phyloP scores from a whole-genome alignment of 2,797 vertebrate species.

The Oreonectes daqikongensis region DNA sequence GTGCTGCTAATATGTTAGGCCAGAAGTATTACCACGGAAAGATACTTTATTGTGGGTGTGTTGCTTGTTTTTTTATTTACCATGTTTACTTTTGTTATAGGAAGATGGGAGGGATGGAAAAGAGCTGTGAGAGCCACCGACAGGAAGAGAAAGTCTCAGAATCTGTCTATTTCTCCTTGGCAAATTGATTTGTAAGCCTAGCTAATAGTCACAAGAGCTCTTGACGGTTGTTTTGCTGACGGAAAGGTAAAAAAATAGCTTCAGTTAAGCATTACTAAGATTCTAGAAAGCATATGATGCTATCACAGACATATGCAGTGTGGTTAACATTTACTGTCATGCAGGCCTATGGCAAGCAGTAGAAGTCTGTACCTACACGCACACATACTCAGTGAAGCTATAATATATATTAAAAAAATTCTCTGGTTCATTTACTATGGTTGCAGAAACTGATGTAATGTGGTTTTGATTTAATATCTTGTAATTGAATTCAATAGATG shows the following conservation, averaged over 20 bases:
- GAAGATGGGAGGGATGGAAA: conserved; percentile 25
- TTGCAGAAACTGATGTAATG: conserved; percentile 79
- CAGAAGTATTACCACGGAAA: conserved; percentile 64
- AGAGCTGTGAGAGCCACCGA: conserved; percentile 11
- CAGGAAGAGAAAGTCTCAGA: background rate
- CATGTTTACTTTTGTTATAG: conserved; percentile 33
- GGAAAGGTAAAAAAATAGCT: conserved; percentile 66
- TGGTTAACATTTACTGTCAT: conserved; percentile 65
- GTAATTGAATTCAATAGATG: too few species aligned
- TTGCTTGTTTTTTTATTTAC: conserved; percentile 40
- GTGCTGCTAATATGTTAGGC: conserved; percentile 76
- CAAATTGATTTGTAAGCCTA: conserved; percentile 74
- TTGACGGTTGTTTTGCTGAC: conserved; percentile 69
- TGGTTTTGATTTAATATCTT: too few species aligned
- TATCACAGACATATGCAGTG: conserved; percentile 64
- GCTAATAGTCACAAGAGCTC: conserved; percentile 72
- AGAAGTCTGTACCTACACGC: conserved; percentile 62
- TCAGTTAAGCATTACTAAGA: conserved; percentile 56
- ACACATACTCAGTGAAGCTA: conserved; percentile 35
- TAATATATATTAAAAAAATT: conserved; percentile 78
- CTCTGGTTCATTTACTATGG: conserved; percentile 68
- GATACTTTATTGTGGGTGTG: conserved; percentile 63
- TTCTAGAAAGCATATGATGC: conserved; percentile 54
- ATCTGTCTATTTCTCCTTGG: conserved; percentile 72
- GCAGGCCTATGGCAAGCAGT: conserved; percentile 66